phyloP scores from a whole-genome alignment of 2,888 invertebrate genomes.

The Rotaria sp. region DNA sequence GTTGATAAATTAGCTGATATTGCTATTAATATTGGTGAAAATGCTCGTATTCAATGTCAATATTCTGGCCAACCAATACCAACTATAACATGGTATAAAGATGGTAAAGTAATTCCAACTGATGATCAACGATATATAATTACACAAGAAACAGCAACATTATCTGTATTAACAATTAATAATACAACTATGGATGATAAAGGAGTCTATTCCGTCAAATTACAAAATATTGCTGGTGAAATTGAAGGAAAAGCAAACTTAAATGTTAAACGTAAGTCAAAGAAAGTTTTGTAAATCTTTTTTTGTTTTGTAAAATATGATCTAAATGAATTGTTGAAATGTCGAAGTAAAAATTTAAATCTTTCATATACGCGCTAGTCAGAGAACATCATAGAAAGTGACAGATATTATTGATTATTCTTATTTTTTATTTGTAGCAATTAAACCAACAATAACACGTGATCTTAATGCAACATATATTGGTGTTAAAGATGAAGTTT shows the following conservation, averaged over 20 bases:
- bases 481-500: conserved; percentile 12
- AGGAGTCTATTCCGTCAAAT: conserved; percentile 51
- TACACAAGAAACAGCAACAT: conserved; percentile 33
- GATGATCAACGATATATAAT: conserved; percentile 29
- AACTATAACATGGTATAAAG: conserved; percentile 50
- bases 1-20: conserved; percentile 54
- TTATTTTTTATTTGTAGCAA: background rate
- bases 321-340: too few relatives aligned
- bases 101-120: conserved; percentile 47
- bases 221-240: conserved; percentile 30
- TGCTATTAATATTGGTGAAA: conserved; percentile 48
- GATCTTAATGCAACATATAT: background rate
- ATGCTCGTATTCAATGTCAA: conserved; percentile 46
- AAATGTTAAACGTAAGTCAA: conserved; percentile 34
- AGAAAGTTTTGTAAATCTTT: too few relatives aligned
- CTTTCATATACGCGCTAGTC: too few relatives aligned
- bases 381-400: too few relatives aligned
- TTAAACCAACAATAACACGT: background rate
- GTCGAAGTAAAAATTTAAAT: too few relatives aligned
- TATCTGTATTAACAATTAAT: conserved; percentile 31
- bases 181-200: conserved; percentile 45
- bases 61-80: conserved; percentile 53
- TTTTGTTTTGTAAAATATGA: too few relatives aligned
- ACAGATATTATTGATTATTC: too few relatives aligned
- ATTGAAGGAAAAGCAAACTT: conserved; percentile 27